Evolutionary conservation across 2,888 invertebrate species (phyloP), one percentile per base, ranked within the genome.

Genomic region (Tortrix viridana): DNA sequence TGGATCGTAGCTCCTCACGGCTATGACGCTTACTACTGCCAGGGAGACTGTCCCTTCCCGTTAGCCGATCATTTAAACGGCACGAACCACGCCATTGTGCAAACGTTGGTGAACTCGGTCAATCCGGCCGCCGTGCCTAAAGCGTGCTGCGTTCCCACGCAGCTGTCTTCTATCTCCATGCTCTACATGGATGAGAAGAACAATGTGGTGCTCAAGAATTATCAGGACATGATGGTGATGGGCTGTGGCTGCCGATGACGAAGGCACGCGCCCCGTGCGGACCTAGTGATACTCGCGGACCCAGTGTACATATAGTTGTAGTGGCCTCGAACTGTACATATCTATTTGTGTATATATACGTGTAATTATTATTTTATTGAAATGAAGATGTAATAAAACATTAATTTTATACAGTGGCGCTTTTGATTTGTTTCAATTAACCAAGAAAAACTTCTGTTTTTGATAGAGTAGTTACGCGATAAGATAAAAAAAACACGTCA

Each of bases 61-160:
- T 93, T 99, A 78, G 95, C 98, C 58, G 97, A 98, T 76, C 97
- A 98, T 88, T 92, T 98, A 59, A 99, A 99, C 92, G 96, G 98
- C 71, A 99, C 99, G 66, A 99, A 99, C 88, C 99, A 99, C 92
- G 99, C 99, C 71, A 98, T 99, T 79, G 97, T 99, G 77, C 99
- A 99, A 93, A 98, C 97, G 70, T 93, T 99, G 83, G 97, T 99
- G 80, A 97, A 99, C 92, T 97, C 97, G 69, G 96, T 98, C 86
- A 97, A 97, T 86, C 98, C 98, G 69, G 94, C 94, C 74, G 94
- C 95, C 70, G 98, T 98, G 82, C 99, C 99, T 54, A 97, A 97
- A 86, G 97, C 99, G 69, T 99, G 99, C 91, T 99, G 99, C 92
- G 98, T 99, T 65, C 99, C 99, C 49, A 98, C 98, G 67, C 96